Conservation (phyloP, 2,888 invertebrate genomes). For the Coleophora flavipennella region DNA sequence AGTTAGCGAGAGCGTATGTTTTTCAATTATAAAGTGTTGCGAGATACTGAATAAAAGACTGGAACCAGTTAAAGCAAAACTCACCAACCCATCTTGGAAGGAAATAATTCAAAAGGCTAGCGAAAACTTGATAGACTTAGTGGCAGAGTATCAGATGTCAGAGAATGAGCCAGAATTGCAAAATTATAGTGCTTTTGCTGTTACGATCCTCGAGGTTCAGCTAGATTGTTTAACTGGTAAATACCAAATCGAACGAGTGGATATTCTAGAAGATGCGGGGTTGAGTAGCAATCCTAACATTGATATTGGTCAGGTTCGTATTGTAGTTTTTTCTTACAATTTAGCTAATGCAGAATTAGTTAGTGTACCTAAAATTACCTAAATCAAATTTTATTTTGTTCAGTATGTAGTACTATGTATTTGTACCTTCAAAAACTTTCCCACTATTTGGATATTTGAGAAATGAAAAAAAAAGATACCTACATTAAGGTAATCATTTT, state of each 20-base stretch:
- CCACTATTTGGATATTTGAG: too few relatives aligned
- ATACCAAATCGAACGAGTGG: constrained; percentile 72
- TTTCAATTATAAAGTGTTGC: constrained; percentile 73
- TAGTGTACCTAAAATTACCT: too few relatives aligned
- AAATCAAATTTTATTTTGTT: too few relatives aligned
- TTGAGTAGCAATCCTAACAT: constrained; percentile 76
- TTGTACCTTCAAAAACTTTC: too few relatives aligned
- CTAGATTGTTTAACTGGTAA: constrained; percentile 81
- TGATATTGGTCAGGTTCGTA: constrained; percentile 76
- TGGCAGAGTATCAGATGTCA: constrained; percentile 74
- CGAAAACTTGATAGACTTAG: constrained; percentile 69
- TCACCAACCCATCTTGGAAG: constrained; percentile 71
- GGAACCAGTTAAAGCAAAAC: constrained; percentile 61
- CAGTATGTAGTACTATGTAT: too few relatives aligned
- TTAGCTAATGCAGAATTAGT: too few relatives aligned
- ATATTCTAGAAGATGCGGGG: constrained; percentile 79
- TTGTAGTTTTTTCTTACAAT: not conserved
- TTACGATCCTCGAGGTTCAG: constrained; percentile 75
- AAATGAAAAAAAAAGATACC: too few relatives aligned
- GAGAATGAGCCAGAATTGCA: constrained; percentile 61
- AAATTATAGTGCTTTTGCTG: constrained; percentile 73
- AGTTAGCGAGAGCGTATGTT: constrained; percentile 75
- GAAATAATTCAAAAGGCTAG: constrained; percentile 71
- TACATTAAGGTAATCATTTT: constrained; percentile 5
- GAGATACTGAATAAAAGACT: constrained; percentile 70